phyloP scores from a whole-genome alignment of 2,888 invertebrate species.

The Synanthedon formicaeformis region DNA sequence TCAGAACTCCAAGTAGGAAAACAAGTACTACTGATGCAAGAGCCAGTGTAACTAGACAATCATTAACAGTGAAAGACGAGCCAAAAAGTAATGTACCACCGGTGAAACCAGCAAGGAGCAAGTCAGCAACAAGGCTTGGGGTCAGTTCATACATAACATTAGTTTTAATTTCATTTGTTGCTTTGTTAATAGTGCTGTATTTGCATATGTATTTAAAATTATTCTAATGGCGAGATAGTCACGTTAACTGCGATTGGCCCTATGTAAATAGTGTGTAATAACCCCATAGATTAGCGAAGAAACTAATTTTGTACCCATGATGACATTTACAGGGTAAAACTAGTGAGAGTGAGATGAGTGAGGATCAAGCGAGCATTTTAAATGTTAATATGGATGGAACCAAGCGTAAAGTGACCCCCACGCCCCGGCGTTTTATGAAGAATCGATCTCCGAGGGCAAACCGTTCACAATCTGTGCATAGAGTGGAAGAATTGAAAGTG shows the following conservation, averaged over 20 bases:
- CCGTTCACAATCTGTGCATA: constrained; percentile 70
- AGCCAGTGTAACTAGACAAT: constrained; percentile 33
- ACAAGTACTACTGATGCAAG: constrained; percentile 32
- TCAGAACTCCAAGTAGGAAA: constrained; percentile 58
- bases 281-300: constrained; percentile 19
- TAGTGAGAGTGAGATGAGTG: constrained; percentile 72
- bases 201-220: constrained; percentile 36
- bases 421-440: constrained; percentile 52
- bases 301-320: constrained; percentile 43
- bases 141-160: constrained; percentile 61
- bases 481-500: constrained; percentile 42
- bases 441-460: constrained; percentile 58
- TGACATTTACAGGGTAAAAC: constrained; percentile 67
- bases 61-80: constrained; percentile 30
- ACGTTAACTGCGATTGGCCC: constrained; percentile 2
- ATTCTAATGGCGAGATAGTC: constrained; percentile 8
- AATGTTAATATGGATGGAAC: constrained; percentile 24
- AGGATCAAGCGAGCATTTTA: constrained; percentile 48
- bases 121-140: constrained; percentile 62
- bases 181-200: constrained; percentile 57
- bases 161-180: constrained; percentile 43
- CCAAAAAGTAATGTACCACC: constrained; percentile 44
- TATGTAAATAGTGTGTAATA: constrained; percentile 29
- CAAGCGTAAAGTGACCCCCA: constrained; percentile 51
- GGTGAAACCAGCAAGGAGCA: constrained; percentile 62